Conservation (phyloP, 1,140 invertebrate species). For the Asobara japonica region DNA sequence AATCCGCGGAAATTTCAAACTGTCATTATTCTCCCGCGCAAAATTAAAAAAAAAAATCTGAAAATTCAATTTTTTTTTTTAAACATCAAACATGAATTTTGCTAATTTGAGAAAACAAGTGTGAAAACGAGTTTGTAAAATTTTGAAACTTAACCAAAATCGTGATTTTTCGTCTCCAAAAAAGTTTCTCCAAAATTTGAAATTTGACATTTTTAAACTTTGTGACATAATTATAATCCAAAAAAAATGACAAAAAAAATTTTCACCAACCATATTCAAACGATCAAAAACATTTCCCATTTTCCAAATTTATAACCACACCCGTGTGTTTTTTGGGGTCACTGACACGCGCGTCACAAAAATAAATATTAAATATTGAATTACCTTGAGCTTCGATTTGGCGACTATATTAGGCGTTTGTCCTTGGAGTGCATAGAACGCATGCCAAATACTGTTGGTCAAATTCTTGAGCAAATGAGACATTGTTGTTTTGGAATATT, state of each 20-base stretch:
- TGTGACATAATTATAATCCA: too few relatives aligned
- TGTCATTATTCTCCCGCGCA: too few relatives aligned
- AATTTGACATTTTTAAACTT: too few relatives aligned
- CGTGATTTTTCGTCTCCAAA: too few relatives aligned
- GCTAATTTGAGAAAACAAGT: too few relatives aligned
- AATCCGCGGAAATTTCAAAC: too few relatives aligned
- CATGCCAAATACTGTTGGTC: slow-evolving; percentile 80
- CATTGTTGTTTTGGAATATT: not conserved
- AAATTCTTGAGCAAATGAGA: slow-evolving; percentile 70
- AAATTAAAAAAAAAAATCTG: too few relatives aligned
- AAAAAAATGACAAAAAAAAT: slow-evolving; percentile 1
- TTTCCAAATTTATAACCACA: not conserved
- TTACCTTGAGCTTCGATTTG: slow-evolving; percentile 82
- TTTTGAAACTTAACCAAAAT: too few relatives aligned
- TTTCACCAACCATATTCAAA: not conserved
- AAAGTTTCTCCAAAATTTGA: too few relatives aligned
- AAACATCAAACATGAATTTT: too few relatives aligned
- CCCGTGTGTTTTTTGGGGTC: slow-evolving; percentile 30
- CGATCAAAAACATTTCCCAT: not conserved
- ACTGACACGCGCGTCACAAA: not conserved
- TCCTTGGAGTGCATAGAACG: slow-evolving; percentile 75
- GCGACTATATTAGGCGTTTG: slow-evolving; percentile 70
- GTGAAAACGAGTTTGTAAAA: too few relatives aligned
- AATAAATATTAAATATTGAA: slow-evolving; percentile 13
- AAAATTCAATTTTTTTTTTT: too few relatives aligned